phyloP scores from a whole-genome alignment of 2,113 vertebrate genomes.

The Trichechus manatus region DNA sequence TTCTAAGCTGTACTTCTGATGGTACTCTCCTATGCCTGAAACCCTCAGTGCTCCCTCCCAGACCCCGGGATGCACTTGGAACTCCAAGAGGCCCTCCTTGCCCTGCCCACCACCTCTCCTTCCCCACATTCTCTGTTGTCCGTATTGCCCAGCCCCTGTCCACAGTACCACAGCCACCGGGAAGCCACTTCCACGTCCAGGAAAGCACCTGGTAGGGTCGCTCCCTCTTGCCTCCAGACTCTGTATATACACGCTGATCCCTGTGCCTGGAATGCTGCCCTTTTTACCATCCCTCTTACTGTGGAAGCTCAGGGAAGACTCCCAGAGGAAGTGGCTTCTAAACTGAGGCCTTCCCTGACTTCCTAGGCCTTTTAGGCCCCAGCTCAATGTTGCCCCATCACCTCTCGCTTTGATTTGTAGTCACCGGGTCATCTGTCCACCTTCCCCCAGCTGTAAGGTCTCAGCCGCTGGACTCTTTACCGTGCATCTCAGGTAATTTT shows the following conservation, averaged over 20 bases:
- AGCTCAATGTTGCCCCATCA: accelerated
- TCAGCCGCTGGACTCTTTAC: accelerated
- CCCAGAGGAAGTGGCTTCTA: neutral
- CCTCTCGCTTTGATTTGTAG: neutral
- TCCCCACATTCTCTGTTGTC: neutral
- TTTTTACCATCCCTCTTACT: neutral
- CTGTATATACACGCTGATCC: neutral
- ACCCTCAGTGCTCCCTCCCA: neutral
- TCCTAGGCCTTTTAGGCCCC: neutral
- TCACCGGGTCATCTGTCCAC: neutral
- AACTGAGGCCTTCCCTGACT: neutral
- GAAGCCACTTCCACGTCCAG: neutral
- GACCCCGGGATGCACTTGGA: neutral
- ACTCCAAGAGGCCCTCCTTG: neutral
- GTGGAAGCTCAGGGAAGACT: neutral
- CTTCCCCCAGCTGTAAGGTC: neutral
- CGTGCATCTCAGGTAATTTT: neutral
- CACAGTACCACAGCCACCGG: accelerated
- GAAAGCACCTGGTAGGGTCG: neutral
- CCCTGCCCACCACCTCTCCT: neutral
- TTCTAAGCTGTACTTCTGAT: neutral
- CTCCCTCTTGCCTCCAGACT: neutral
- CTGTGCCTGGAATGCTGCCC: neutral
- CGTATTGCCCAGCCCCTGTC: neutral
- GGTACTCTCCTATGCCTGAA: neutral